Base-by-base conservation (phyloP, 2,888 invertebrate species). In the Diplazon laetatorius region DNA sequence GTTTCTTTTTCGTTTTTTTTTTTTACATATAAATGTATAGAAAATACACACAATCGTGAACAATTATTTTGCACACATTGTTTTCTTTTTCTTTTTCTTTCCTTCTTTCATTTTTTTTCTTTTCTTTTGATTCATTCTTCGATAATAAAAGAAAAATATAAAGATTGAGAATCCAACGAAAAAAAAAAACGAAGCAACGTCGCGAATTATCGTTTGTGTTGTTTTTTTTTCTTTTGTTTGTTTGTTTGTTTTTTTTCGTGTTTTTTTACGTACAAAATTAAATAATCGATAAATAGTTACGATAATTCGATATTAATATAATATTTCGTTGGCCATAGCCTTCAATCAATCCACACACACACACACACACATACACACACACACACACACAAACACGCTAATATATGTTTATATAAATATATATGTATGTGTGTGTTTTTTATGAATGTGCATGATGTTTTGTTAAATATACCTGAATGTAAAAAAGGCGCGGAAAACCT, bases 251-350 rank as follows among this genome's bases (percentile, higher is more conserved):
- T n/a, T n/a, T n/a, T n/a, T n/a, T n/a, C 52, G 73, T 73, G 63
- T 70, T 59, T n/a, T n/a, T n/a, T 74, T 73, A 73, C 74, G 80
- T 82, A 80, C 60, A 79, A 74, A 82, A 82, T 82, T 83, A 83
- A 83, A 83, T 83, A 82, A 82, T 83, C 68, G 66, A 79, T 83
- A 83, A 83, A 83, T 83, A 83, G 80, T 82, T 80, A 76, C 66
- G 74, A 78, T 77, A 78, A 70, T 35, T 79, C 74, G 72, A 66
- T 78, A 75, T 76, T 78, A 70, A 73, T n/a, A n/a, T 80, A 70
- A 78, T 82, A 77, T 76, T 30, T 72, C 66, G 80, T 74, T n/a
- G 66, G 78, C 63, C 50, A 69, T 62, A 75, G 70, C 76, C 80
- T 74, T 69, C 46, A 48, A 70, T 70, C 20, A 42, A 63, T 71